These are phyloP conservation scores for Andrena minutula DNA, from an alignment of 2,888 invertebrate species.

Conservation along the genomic window DNA sequence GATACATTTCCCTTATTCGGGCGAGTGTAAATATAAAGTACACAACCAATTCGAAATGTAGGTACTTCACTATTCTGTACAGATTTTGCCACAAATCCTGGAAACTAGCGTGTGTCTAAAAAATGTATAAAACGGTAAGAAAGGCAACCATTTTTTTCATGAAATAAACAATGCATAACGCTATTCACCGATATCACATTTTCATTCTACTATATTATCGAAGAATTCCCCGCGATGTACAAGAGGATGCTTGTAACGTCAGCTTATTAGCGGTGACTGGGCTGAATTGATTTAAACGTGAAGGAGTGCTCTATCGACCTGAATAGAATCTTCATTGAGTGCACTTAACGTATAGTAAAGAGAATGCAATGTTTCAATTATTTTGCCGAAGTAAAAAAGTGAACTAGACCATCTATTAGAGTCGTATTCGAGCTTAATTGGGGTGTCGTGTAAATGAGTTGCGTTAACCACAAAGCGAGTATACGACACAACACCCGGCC, in stretches of 20 bases:
- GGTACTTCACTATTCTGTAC: no score
- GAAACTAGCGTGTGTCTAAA: no score
- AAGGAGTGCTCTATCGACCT: slow-evolving; percentile 15
- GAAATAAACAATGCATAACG: background rate
- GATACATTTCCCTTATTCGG: no score
- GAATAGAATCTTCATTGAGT: slow-evolving; percentile 15
- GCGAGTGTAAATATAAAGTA: background rate
- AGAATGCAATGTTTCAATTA: background rate
- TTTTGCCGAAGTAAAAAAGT: background rate
- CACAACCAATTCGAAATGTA: background rate
- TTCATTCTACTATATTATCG: background rate
- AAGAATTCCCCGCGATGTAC: background rate
- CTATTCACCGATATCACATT: background rate
- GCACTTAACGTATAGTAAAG: background rate
- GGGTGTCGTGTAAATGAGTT: background rate
- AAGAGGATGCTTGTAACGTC: slow-evolving; percentile 8
- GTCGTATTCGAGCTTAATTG: background rate
- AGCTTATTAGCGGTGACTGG: slow-evolving; percentile 3
- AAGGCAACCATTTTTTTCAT: background rate
- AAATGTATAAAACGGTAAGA: no score
- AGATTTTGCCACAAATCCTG: no score
- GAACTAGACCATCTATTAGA: background rate
- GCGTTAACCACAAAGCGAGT: background rate
- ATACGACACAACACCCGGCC: background rate
- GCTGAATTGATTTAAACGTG: slow-evolving; percentile 15